These are phyloP conservation scores for Epirrita christyi DNA, from an alignment of 2,888 invertebrate genomes.

Conservation along the genomic window DNA sequence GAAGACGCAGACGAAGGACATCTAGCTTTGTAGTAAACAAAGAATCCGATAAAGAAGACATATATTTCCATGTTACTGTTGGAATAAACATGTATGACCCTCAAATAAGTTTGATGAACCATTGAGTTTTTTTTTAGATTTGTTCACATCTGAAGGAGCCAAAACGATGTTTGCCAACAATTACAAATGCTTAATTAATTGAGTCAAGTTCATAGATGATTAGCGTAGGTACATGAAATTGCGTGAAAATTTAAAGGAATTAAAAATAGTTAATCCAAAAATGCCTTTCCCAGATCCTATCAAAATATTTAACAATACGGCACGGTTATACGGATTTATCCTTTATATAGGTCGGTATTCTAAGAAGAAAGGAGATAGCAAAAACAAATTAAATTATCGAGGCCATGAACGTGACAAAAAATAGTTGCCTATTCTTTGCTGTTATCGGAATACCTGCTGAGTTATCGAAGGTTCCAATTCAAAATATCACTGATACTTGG, in stretches of 20 bases:
- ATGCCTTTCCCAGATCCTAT: neutral
- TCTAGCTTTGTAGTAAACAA: constrained; percentile 50
- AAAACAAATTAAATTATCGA: constrained; percentile 38
- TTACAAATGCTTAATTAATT: too few relatives aligned
- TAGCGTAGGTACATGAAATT: too few relatives aligned
- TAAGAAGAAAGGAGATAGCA: constrained; percentile 31
- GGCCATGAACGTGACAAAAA: constrained; percentile 47
- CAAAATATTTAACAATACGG: neutral
- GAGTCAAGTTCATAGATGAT: too few relatives aligned
- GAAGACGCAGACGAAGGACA: constrained; percentile 66
- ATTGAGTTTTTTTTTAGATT: neutral
- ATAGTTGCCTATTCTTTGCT: constrained; percentile 35
- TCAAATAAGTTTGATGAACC: constrained; percentile 11
- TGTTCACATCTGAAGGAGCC: constrained; percentile 2
- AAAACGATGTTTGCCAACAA: neutral
- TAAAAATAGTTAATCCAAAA: neutral
- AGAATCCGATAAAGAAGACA: constrained; percentile 41
- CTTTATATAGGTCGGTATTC: constrained; percentile 17
- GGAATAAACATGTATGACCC: constrained; percentile 18
- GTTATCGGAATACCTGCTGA: too few relatives aligned
- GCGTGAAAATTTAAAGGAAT: constrained; percentile 6
- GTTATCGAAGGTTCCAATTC: constrained; percentile 35
- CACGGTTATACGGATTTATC: neutral
- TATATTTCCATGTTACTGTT: constrained; percentile 28
- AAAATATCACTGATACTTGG: constrained; percentile 4